Evolutionary conservation across 2,888 invertebrate species (phyloP).

Genomic region (Tricholauxania praeusta): DNA sequence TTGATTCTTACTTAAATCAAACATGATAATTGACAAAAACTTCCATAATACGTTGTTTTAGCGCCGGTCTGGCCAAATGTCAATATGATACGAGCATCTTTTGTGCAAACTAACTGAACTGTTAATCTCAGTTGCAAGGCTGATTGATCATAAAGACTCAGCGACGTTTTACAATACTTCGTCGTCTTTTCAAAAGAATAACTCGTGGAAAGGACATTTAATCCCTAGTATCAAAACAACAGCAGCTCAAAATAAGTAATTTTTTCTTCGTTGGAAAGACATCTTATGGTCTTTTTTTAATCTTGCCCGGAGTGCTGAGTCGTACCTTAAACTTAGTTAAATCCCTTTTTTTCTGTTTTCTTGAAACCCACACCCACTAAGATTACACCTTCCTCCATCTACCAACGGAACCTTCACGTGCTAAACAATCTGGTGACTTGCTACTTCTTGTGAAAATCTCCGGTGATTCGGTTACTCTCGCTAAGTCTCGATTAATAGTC

Average conservation of each 20-base stretch:
- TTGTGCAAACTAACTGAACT: too few relatives aligned
- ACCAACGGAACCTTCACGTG: constrained; percentile 59
- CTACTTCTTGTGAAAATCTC: constrained; percentile 60
- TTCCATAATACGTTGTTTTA: too few relatives aligned
- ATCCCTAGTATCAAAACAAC: too few relatives aligned
- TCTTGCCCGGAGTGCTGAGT: neutral
- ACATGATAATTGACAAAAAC: too few relatives aligned
- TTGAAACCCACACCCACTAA: constrained; percentile 2
- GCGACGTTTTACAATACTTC: too few relatives aligned
- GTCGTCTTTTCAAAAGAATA: too few relatives aligned
- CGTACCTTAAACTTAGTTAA: constrained; percentile 2
- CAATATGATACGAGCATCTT: neutral
- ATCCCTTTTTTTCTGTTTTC: neutral
- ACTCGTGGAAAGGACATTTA: too few relatives aligned
- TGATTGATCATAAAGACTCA: too few relatives aligned
- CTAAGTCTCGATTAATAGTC: constrained; percentile 70
- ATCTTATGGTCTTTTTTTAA: neutral
- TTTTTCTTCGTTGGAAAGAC: neutral
- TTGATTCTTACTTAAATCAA: too few relatives aligned
- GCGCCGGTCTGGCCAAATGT: neutral
- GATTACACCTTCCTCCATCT: constrained; percentile 61
- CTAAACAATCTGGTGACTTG: constrained; percentile 61
- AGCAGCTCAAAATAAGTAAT: neutral
- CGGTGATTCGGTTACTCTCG: constrained; percentile 68
- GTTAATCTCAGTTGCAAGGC: too few relatives aligned